Evolutionary conservation across 1,140 invertebrate species (phyloP).

Genomic region (Drosophila arawakana): DNA sequence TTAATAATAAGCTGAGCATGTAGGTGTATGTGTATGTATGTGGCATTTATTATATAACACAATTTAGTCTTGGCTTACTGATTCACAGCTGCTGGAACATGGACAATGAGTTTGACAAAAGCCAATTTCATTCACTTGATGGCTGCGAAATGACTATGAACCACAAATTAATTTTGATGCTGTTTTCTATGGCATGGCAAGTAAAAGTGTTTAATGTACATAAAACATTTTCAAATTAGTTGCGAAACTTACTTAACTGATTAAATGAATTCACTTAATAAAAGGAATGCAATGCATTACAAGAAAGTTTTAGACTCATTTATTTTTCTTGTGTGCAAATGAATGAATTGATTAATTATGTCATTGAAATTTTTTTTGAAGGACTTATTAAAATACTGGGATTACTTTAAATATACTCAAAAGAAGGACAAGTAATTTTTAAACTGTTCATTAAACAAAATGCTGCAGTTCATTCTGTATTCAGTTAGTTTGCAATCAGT

Average conservation of each 20-base stretch:
- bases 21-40: constrained; percentile 17
- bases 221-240: constrained; percentile 12
- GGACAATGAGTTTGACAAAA: constrained; percentile 47
- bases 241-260: constrained; percentile 2
- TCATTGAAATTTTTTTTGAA: no score
- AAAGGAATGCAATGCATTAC: background rate
- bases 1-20: constrained; percentile 48
- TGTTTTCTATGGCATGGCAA: background rate
- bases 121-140: constrained; percentile 57
- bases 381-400: no score
- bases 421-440: no score
- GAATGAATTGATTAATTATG: no score
- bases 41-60: constrained; percentile 34
- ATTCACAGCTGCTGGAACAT: constrained; percentile 20
- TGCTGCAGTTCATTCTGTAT: no score
- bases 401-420: no score
- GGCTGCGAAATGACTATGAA: constrained; percentile 42
- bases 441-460: no score
- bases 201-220: constrained; percentile 12
- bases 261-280: background rate
- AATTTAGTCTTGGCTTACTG: constrained; percentile 41
- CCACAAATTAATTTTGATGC: constrained; percentile 50
- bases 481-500: no score
- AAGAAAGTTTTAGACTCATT: no score
- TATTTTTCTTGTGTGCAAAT: no score